These are phyloP conservation scores for Ambastaia sidthimunki DNA, from an alignment of 2,797 vertebrate genomes.

Conservation along the genomic window DNA sequence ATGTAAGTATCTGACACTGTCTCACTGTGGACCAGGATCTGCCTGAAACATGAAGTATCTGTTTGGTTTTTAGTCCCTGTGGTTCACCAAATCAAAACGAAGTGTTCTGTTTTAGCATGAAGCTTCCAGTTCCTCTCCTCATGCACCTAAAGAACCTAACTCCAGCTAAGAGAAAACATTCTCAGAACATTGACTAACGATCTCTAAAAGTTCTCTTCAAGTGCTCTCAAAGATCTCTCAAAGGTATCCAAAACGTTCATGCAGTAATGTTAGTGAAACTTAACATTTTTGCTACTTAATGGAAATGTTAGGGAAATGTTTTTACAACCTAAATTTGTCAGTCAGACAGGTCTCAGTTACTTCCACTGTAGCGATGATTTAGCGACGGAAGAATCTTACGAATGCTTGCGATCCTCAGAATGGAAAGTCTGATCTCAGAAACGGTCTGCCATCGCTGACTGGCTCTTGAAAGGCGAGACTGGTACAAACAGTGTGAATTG, in stretches of 20 bases:
- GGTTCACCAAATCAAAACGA: neutral
- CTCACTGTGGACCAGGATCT: neutral
- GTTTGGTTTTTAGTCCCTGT: constrained; percentile 2
- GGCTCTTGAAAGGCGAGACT: constrained; percentile 30
- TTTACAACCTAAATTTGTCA: neutral
- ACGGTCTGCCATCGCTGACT: constrained; percentile 18
- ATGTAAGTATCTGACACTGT: constrained; percentile 82
- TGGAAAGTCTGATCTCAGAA: constrained; percentile 32
- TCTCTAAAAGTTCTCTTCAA: too few species aligned
- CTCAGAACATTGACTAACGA: too few species aligned
- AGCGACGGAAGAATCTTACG: constrained; percentile 10
- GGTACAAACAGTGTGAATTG: constrained; percentile 30
- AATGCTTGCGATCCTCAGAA: constrained; percentile 8
- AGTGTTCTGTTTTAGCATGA: neutral
- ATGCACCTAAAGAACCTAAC: constrained; percentile 13
- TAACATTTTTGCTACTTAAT: too few species aligned
- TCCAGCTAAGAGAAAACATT: neutral
- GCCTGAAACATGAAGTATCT: neutral
- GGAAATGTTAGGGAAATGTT: too few species aligned
- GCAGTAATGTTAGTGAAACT: too few species aligned
- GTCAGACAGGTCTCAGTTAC: neutral
- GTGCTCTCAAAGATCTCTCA: too few species aligned
- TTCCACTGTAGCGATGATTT: constrained; percentile 24
- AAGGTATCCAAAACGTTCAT: too few species aligned
- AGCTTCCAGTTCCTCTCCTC: neutral